phyloP scores from a whole-genome alignment of 2,113 vertebrate species.

The Oplegnathus fasciatus region DNA sequence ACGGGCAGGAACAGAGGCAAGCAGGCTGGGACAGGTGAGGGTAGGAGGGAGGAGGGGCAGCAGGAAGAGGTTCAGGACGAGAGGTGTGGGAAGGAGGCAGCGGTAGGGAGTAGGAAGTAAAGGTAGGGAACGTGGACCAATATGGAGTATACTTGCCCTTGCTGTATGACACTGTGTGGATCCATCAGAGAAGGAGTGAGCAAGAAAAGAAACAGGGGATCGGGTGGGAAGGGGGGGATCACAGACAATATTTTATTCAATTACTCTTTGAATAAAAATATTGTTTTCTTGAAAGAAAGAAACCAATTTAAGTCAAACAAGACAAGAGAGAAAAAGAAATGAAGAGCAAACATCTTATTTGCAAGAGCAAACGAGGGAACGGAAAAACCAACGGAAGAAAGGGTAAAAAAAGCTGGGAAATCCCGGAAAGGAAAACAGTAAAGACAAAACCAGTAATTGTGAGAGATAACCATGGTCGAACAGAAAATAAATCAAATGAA shows the following conservation, averaged over 20 bases:
- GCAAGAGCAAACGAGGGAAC: conserved; percentile 73
- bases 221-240: conserved; percentile 92
- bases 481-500: conserved; percentile 50
- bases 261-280: conserved; percentile 99
- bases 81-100: conserved; percentile 82
- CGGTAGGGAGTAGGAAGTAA: conserved; percentile 81
- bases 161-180: conserved; percentile 95
- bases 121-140: conserved; percentile 94
- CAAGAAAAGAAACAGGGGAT: conserved; percentile 98
- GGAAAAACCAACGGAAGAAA: conserved; percentile 82
- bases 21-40: conserved; percentile 88
- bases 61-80: conserved; percentile 80
- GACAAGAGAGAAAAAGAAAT: conserved; percentile 80
- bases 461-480: conserved; percentile 50
- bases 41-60: conserved; percentile 80
- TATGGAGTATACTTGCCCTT: conserved; percentile 99
- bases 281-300: conserved; percentile 91
- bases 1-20: conserved; percentile 84
- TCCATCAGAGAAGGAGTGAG: conserved; percentile 99
- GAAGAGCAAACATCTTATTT: conserved; percentile 77
- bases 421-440: conserved; percentile 54
- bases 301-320: conserved; percentile 88
- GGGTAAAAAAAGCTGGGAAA: conserved; percentile 79
- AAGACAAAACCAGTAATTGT: conserved; percentile 59
- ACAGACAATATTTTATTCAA: conserved; percentile 99